A percentile compares a stretch with the other conserved stretches of the same genome.
Conservation (phyloP, 2,797 vertebrate genomes). For the Sebastes dallii region DNA sequence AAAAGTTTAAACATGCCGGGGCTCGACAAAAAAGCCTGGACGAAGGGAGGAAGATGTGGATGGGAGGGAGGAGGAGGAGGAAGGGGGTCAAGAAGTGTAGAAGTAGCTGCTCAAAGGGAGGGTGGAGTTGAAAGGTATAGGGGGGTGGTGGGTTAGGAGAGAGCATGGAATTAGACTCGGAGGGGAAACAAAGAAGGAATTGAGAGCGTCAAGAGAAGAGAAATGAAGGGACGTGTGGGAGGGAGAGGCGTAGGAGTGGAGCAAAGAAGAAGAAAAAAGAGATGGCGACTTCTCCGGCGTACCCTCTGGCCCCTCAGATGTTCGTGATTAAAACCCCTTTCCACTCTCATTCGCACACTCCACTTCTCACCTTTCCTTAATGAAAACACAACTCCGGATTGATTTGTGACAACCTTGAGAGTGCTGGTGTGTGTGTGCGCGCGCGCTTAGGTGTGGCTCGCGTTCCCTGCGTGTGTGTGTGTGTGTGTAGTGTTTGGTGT, state of each 20-base stretch:
- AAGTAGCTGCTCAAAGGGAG: slow-evolving; percentile 3
- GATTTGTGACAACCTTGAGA: slow-evolving; percentile 67
- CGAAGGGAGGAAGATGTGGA: not conserved
- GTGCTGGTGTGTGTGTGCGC: not conserved
- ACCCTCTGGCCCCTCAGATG: slow-evolving; percentile 44
- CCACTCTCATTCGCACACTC: slow-evolving; percentile 46
- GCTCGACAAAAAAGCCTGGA: slow-evolving; percentile 30
- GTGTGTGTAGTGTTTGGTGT: not conserved
- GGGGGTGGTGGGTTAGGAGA: not conserved
- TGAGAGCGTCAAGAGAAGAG: slow-evolving; percentile 31
- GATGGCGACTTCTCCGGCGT: slow-evolving; percentile 6
- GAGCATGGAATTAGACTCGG: slow-evolving; percentile 16
- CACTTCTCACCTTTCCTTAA: slow-evolving; percentile 56
- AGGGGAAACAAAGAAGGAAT: slow-evolving; percentile 46
- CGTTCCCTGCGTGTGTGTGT: not conserved
- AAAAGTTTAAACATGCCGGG: slow-evolving; percentile 54
- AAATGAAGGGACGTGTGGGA: slow-evolving; percentile 45
- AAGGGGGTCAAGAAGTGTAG: slow-evolving; percentile 25
- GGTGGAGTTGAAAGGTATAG: slow-evolving; percentile 10
- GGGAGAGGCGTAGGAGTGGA: slow-evolving; percentile 37
- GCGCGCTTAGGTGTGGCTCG: not conserved
- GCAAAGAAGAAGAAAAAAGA: slow-evolving; percentile 2
- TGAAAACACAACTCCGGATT: slow-evolving; percentile 59
- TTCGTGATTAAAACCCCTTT: slow-evolving; percentile 61
- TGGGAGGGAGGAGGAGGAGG: not conserved